Evolutionary conservation across 2,888 invertebrate genomes (phyloP), one percentile per base, ranked within the genome.

Genomic region (Heliconius hortense): DNA sequence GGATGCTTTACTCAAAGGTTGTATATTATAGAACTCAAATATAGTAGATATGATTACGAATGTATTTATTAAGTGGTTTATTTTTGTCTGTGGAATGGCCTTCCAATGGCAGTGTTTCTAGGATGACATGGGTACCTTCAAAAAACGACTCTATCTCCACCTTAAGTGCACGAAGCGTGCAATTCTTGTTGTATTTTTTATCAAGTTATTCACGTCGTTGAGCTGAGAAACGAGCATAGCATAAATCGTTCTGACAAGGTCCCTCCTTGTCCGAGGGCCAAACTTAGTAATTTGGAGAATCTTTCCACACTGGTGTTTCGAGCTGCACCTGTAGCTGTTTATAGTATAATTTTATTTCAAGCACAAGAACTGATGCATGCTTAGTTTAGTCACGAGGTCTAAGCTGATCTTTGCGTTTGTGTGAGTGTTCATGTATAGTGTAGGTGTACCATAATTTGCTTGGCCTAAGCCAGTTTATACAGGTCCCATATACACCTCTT

Each of bases 221-320:
- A 48, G 53, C 68, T 28, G 68, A 48, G 53, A 31, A 53, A 68
- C n/a, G 68, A 31, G 28, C 28, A 39, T 39, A 35, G 64, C n/a
- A 64, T 64, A 64, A 64, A 35, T 64, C 64, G 39, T 64, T 2
- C 26, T n/a, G 39, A 35, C 39, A n/a, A n/a, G n/a, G n/a, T n/a
- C n/a, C n/a, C n/a, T n/a, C n/a, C n/a, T n/a, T n/a, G n/a, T n/a
- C n/a, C n/a, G n/a, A n/a, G n/a, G n/a, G n/a, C n/a, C n/a, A 69
- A 69, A 31, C n/a, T 56, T 31, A 69, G 31, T 69, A 69, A 69
- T 69, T 69, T 56, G n/a, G 48, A 21, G n/a, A 69, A 56, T 28
- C 68, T 28, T 48, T 31, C 28, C 28, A 53, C 53, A 21, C 13
- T 69, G 53, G 7, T 31, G 53, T 15, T 43, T 15, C 11, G 13